Percentiles rank a stretch among this genome's conserved stretches.
Conservation (phyloP, 2,888 invertebrate species). For the Drosophila robusta region DNA sequence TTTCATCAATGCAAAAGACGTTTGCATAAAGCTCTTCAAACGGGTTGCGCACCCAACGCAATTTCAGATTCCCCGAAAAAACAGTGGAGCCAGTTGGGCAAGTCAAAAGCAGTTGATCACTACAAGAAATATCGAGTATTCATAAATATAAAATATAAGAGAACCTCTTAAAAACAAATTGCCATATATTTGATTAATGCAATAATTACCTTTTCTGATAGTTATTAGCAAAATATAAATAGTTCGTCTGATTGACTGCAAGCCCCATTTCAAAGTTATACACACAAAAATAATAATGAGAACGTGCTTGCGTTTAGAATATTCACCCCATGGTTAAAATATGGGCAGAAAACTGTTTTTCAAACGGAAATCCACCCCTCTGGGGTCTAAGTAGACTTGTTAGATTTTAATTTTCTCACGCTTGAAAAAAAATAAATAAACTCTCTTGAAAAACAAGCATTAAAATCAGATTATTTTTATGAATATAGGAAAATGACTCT, state of each 20-base stretch:
- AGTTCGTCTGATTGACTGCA: not conserved
- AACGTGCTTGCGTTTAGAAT: not conserved
- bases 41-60: conserved; percentile 24
- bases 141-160: no score
- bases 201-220: no score
- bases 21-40: conserved; percentile 73
- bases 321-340: not conserved
- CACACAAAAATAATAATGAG: not conserved
- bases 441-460: no score
- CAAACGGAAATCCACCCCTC: not conserved
- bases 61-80: conserved; percentile 17
- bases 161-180: no score
- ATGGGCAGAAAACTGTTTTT: not conserved
- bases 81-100: conserved; percentile 39
- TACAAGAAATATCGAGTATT: not conserved
- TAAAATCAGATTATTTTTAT: no score
- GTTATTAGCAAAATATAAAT: no score
- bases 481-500: no score
- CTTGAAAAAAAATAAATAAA: not conserved
- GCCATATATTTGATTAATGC: no score
- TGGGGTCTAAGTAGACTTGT: not conserved
- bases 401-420: not conserved
- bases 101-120: not conserved
- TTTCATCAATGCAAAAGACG: conserved; percentile 80
- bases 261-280: not conserved